Conservation (phyloP, 2,888 invertebrate genomes). For the Lochmaea crataegi region DNA sequence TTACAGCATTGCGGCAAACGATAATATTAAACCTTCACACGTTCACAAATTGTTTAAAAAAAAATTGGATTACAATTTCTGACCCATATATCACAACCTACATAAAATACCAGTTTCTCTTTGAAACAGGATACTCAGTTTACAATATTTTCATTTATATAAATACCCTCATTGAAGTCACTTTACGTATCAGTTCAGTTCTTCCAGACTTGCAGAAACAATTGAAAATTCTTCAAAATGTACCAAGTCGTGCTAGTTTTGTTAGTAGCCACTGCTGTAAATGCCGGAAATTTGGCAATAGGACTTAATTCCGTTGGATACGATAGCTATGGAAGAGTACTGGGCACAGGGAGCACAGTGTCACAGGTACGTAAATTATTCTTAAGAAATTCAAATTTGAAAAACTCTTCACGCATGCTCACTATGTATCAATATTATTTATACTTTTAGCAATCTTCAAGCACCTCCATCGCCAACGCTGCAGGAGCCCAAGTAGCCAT, state of each 20-base stretch:
- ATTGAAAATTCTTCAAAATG: background rate
- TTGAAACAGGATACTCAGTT: conserved; percentile 7
- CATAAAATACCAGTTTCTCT: background rate
- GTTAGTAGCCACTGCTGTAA: conserved; percentile 11
- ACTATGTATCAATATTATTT: too few relatives aligned
- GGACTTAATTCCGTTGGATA: conserved; percentile 16
- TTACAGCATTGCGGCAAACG: background rate
- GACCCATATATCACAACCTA: conserved; percentile 7
- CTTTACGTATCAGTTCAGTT: conserved; percentile 4
- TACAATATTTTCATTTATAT: background rate
- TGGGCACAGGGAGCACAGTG: conserved; percentile 13
- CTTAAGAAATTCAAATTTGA: too few relatives aligned
- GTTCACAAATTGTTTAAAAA: background rate
- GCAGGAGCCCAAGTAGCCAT: conserved; percentile 8
- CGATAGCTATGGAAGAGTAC: conserved; percentile 1
- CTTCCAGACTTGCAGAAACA: background rate
- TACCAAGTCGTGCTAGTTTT: background rate
- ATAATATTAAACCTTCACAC: background rate
- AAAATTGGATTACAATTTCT: background rate
- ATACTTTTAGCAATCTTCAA: conserved; percentile 23
- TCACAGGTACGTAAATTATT: too few relatives aligned
- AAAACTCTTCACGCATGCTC: too few relatives aligned
- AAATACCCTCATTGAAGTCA: background rate
- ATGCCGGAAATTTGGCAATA: conserved; percentile 26
- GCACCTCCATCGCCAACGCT: conserved; percentile 17